Conservation (phyloP, 2,113 vertebrate genomes). For the Formicarius rufipectus region DNA sequence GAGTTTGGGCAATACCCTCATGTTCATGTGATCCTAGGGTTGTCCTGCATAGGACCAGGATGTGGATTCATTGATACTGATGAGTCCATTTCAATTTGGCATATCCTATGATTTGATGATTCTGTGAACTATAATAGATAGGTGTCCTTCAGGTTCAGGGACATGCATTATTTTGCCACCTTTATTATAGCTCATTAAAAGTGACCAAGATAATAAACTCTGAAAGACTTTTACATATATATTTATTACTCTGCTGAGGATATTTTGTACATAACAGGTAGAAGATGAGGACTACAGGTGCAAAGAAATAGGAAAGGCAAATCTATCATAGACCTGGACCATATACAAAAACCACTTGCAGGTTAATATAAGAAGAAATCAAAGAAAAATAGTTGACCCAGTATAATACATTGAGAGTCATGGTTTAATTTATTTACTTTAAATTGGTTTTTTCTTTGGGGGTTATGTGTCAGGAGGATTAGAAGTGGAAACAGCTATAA, state of each 20-base stretch:
- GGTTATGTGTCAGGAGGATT: background rate
- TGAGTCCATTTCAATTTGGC: background rate
- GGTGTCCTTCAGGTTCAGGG: background rate
- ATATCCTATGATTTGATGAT: background rate
- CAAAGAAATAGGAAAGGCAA: background rate
- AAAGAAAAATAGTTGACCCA: background rate
- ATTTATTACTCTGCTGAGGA: background rate
- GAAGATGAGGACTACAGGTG: background rate
- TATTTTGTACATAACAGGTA: background rate
- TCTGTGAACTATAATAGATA: background rate
- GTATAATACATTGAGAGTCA: background rate
- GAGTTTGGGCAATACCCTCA: background rate
- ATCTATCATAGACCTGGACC: background rate
- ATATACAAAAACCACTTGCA: background rate
- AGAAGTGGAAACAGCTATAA: background rate
- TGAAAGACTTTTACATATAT: background rate
- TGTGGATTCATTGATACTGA: background rate
- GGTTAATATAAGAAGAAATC: background rate
- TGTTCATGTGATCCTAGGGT: background rate
- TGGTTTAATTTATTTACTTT: background rate
- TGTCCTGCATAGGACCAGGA: background rate
- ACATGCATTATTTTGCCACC: fast-evolving
- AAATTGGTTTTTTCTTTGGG: background rate
- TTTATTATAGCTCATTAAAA: background rate
- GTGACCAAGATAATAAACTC: background rate